Evolutionary conservation across 2,797 vertebrate genomes (phyloP).

Genomic region (Okamejei kenojei): DNA sequence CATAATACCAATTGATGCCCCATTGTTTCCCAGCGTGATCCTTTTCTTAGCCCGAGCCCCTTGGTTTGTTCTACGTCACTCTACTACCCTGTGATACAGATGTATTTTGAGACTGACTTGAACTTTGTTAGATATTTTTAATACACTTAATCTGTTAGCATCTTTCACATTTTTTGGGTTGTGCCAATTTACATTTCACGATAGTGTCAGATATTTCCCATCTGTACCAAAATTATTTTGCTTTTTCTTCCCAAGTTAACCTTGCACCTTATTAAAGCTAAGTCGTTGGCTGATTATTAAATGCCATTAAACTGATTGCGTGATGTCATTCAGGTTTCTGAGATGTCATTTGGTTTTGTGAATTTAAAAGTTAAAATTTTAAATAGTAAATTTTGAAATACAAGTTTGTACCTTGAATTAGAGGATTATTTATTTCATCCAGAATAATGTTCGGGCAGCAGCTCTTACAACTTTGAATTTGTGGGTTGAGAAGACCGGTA

Average conservation of each 20-base stretch:
- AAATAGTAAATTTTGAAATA: background rate
- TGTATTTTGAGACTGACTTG: background rate
- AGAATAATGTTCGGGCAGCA: constrained; percentile 78
- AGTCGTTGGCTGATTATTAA: background rate
- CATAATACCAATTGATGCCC: no score
- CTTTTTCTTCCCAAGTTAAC: background rate
- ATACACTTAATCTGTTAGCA: background rate
- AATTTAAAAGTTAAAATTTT: background rate
- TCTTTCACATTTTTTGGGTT: background rate
- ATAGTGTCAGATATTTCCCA: background rate
- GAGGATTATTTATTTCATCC: constrained; percentile 43
- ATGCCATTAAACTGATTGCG: background rate
- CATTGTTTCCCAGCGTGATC: no score
- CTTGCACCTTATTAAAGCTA: background rate
- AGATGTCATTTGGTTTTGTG: background rate
- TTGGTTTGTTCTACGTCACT: no score
- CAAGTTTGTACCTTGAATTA: background rate
- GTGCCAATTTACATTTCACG: background rate
- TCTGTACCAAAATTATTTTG: background rate
- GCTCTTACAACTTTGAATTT: constrained; percentile 79
- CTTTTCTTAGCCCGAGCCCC: no score
- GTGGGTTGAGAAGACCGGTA: constrained; percentile 95
- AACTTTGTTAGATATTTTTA: background rate
- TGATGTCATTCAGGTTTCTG: background rate
- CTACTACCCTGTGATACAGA: background rate